Evolutionary conservation across 1,140 invertebrate genomes (phyloP).

Genomic region (Hypothenemus hampei): DNA sequence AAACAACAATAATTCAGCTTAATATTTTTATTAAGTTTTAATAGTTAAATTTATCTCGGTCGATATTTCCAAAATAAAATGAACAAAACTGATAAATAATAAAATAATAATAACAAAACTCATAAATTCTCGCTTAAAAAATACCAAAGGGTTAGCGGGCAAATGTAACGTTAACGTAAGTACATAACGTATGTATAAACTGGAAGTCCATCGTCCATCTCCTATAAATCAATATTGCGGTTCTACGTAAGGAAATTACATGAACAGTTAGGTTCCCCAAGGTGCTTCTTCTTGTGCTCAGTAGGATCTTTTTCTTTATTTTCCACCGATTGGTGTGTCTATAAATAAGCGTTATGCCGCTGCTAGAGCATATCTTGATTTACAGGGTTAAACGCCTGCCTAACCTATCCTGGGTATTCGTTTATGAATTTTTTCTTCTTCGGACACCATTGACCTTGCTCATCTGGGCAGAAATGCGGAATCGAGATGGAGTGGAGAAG

Average conservation of each 20-base stretch:
- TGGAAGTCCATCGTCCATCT: slow-evolving; percentile 19
- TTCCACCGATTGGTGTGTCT: slow-evolving; percentile 20
- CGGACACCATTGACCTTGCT: slow-evolving; percentile 22
- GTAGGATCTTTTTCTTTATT: slow-evolving; percentile 26
- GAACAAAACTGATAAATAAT: no score
- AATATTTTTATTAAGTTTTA: no score
- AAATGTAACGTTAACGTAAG: slow-evolving; percentile 19
- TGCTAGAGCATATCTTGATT: slow-evolving; percentile 31
- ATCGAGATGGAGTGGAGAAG: slow-evolving; percentile 17
- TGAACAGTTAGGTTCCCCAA: slow-evolving; percentile 30
- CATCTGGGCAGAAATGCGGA: slow-evolving; percentile 24
- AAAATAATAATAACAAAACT: no score
- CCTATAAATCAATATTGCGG: slow-evolving; percentile 28
- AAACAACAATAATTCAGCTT: no score
- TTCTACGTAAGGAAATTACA: slow-evolving; percentile 24
- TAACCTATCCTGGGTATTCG: slow-evolving; percentile 26
- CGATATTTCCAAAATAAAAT: no score
- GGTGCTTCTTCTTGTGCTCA: slow-evolving; percentile 26
- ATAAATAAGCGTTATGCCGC: slow-evolving; percentile 26
- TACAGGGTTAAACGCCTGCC: slow-evolving; percentile 29
- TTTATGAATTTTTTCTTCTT: slow-evolving; percentile 11
- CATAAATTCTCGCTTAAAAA: no score
- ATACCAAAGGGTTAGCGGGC: slow-evolving; percentile 18
- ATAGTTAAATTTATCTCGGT: no score
- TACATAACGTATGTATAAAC: no score